Base-by-base conservation (phyloP, 2,888 invertebrate species). In the Nemurella pictetii region DNA sequence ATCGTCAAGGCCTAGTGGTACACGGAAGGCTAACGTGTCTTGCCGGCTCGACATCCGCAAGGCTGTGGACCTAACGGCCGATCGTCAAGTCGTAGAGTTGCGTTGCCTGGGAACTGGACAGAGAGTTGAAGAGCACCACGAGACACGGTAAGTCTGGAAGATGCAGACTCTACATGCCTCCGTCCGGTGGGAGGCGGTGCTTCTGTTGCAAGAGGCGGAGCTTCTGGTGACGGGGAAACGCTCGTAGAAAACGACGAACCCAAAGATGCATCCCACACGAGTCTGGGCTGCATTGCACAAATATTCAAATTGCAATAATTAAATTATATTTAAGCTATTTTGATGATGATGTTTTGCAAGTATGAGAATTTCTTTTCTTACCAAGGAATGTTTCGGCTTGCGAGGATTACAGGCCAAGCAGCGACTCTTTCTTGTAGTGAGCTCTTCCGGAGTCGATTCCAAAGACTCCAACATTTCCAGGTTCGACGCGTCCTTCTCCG, bases 401-500 rank as follows among this genome's bases (percentile, higher is more conserved):
- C 12, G 80, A 29, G 85, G 85, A 72, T 85, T 85, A 78, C 86
- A 86, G 3, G 86, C 86, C 20, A 78, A 72, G 80, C 86, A 86
- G 30, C 84, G 85, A 7, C 78, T 74, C 27, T 85, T 77, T 73
- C 85, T 84, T 25, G 32, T 72, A 25, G 84, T 12, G 29, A 75
- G 28, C 15, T 73, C 72, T 25, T 55, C 73, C 74, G 72, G 74
- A 32, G 85, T 30, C 7, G 84, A 30, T 4, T 82, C 82, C 4
- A 72, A 20, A 15, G 55, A 72, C 12, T 2, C 29, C 28, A 72
- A 72, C 15, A 15, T 55, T 82, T 87, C 72, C 88, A 88, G 25
- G 88, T 87, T 80, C 88, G 85, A 32, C 36, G 85, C 26, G 27
- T 78, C 28, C 72, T 77, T 32, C 26, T 82, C 36, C 25, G 81